phyloP scores from a whole-genome alignment of 2,888 invertebrate genomes.

The Nephrotoma appendiculata region DNA sequence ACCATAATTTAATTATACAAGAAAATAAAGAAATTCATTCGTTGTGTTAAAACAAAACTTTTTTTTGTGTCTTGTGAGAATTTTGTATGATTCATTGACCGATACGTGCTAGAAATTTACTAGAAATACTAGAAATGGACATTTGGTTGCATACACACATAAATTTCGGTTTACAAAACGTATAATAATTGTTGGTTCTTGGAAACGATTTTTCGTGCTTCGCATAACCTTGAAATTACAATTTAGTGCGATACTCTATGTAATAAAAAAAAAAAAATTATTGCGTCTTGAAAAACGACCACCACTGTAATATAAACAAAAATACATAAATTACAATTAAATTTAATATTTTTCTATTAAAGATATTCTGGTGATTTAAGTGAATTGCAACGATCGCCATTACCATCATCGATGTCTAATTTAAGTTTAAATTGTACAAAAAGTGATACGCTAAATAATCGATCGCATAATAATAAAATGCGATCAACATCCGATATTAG shows the following conservation, averaged over 20 bases:
- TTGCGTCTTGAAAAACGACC: not conserved
- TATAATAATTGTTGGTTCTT: not conserved
- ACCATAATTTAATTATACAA: not conserved
- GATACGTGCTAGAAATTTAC: not conserved
- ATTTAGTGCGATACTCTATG: not conserved
- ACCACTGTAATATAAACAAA: not conserved
- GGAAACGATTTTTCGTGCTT: not conserved
- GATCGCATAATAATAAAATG: conserved; percentile 7
- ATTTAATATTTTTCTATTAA: not conserved
- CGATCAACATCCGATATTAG: conserved; percentile 14
- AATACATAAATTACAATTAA: not conserved
- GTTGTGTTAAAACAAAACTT: not conserved
- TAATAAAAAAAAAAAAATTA: not conserved
- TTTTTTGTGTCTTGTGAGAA: not conserved
- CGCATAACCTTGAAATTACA: not conserved
- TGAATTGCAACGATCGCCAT: conserved; percentile 32
- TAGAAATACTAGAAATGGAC: not conserved
- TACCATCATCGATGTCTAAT: conserved; percentile 32
- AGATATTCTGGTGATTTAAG: conserved; percentile 33
- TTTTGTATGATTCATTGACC: not conserved
- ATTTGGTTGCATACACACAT: not conserved
- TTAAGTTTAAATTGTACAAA: conserved; percentile 23
- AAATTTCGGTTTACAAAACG: not conserved
- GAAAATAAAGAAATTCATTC: not conserved
- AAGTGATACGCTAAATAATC: conserved; percentile 8